phyloP scores from a whole-genome alignment of 2,888 invertebrate genomes.

The Parelbella ahira region DNA sequence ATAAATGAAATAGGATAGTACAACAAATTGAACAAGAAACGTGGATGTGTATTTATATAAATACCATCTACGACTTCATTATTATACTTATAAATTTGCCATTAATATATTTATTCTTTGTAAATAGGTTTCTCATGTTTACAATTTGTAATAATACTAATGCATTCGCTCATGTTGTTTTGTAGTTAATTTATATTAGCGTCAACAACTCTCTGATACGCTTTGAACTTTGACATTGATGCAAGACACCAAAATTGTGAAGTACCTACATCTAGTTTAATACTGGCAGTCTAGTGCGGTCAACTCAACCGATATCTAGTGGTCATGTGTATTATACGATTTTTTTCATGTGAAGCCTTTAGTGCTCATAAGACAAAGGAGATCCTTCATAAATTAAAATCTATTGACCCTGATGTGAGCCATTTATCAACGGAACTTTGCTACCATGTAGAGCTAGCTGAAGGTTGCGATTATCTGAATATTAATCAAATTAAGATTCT shows the following conservation, averaged over 20 bases:
- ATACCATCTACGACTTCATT: too few relatives aligned
- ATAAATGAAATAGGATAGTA: too few relatives aligned
- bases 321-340: constrained; percentile 79
- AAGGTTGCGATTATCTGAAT: constrained; percentile 71
- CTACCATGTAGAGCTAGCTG: constrained; percentile 86
- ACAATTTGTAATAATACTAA: constrained; percentile 40
- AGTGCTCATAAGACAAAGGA: constrained; percentile 81
- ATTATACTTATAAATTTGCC: too few relatives aligned
- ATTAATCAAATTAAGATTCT: constrained; percentile 83
- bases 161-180: constrained; percentile 64
- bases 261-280: constrained; percentile 4
- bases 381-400: constrained; percentile 77
- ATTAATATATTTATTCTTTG: too few relatives aligned
- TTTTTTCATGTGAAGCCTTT: constrained; percentile 82
- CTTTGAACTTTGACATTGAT: constrained; percentile 72
- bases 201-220: constrained; percentile 33
- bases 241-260: constrained; percentile 46
- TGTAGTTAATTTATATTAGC: constrained; percentile 49
- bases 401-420: constrained; percentile 65
- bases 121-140: too few relatives aligned
- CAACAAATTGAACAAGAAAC: too few relatives aligned
- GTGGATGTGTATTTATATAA: too few relatives aligned
- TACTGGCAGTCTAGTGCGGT: background rate
- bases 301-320: background rate
- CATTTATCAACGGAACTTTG: constrained; percentile 87